A percentile compares a stretch with the other conserved stretches of the same genome.
phyloP scores from a whole-genome alignment of 2,113 vertebrate genomes.

The Otus sunia region DNA sequence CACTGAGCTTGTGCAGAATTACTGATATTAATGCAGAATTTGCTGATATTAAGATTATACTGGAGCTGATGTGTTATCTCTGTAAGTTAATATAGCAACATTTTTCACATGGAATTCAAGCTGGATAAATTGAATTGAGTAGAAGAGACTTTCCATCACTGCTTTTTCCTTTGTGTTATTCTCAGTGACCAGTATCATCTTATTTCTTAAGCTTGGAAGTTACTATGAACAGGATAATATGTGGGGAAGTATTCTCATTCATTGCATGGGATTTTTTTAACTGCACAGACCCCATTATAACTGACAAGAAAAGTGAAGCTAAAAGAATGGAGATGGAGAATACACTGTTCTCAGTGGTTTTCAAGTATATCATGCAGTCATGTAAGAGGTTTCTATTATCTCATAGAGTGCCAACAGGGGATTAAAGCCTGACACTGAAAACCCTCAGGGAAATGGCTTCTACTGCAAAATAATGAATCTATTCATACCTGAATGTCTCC shows the following conservation, averaged over 20 bases:
- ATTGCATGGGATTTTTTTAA: neutral
- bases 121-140: neutral
- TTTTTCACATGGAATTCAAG: neutral
- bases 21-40: no score
- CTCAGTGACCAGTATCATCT: neutral
- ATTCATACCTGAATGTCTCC: neutral
- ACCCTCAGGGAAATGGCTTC: neutral
- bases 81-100: neutral
- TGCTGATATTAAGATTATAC: neutral
- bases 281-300: neutral
- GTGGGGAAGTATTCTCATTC: neutral
- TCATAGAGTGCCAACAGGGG: neutral
- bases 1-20: neutral
- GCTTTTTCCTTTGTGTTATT: neutral
- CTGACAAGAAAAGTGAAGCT: neutral
- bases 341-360: neutral
- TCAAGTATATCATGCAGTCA: neutral
- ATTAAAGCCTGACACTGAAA: constrained; percentile 33
- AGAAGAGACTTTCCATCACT: neutral
- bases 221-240: neutral
- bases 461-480: constrained; percentile 11
- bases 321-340: neutral
- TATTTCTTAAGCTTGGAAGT: neutral
- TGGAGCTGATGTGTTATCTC: neutral
- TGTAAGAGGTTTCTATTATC: constrained; percentile 41